These are phyloP conservation scores for Isichthys henryi DNA, from an alignment of 2,113 vertebrate species.

Conservation along the genomic window DNA sequence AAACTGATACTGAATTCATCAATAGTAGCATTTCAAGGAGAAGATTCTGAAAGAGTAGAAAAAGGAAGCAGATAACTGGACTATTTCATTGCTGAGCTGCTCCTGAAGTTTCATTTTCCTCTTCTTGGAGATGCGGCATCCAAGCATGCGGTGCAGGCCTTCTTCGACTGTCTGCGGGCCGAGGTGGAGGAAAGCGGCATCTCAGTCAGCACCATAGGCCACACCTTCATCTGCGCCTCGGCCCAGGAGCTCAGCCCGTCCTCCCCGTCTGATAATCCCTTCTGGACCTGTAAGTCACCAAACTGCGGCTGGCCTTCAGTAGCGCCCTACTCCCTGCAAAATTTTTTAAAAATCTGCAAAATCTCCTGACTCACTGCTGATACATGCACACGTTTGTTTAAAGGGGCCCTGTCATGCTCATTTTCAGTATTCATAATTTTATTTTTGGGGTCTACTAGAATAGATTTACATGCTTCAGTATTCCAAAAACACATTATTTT, in stretches of 20 bases:
- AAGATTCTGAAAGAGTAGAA: background rate
- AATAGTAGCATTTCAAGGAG: background rate
- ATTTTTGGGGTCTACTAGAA: background rate
- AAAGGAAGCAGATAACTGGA: background rate
- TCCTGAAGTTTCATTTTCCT: background rate
- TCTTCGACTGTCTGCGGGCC: conserved; percentile 89
- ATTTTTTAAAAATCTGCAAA: too few relatives aligned
- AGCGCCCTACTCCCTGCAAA: background rate
- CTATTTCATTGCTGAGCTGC: background rate
- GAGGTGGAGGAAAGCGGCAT: conserved; percentile 89
- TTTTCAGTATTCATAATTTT: background rate
- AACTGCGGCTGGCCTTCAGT: background rate
- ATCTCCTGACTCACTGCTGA: background rate
- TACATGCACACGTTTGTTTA: background rate
- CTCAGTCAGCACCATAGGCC: conserved; percentile 81
- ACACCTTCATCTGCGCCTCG: conserved; percentile 78
- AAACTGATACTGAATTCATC: background rate
- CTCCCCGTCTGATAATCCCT: conserved; percentile 55
- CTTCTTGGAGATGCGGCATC: conserved; percentile 76
- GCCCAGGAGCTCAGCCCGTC: conserved; percentile 34
- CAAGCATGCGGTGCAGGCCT: conserved; percentile 88
- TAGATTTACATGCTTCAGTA: background rate
- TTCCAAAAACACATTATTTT: background rate
- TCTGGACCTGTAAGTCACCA: conserved; percentile 66
- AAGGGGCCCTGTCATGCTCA: background rate